These are phyloP conservation scores for Murina feae DNA, from an alignment of 2,113 vertebrate genomes.

Conservation along the genomic window DNA sequence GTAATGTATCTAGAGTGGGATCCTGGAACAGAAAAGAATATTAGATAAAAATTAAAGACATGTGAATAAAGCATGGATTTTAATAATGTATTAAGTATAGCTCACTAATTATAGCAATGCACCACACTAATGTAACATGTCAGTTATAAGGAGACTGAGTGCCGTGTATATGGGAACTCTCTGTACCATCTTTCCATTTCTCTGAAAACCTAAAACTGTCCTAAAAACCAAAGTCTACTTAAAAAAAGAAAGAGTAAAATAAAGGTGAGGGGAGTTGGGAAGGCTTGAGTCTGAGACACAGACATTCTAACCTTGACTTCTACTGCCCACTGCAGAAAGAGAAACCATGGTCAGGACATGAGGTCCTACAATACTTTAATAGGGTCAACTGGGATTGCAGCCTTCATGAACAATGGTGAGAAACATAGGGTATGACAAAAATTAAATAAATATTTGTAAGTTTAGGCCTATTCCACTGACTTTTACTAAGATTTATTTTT, in stretches of 20 bases:
- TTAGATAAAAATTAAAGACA: conserved; percentile 6
- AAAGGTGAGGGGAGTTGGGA: neutral
- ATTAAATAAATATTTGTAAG: neutral
- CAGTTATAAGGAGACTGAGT: neutral
- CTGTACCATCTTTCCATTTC: neutral
- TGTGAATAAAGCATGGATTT: neutral
- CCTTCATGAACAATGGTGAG: neutral
- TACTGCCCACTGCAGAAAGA: neutral
- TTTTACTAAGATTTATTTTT: neutral
- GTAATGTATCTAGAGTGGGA: neutral
- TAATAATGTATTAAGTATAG: neutral
- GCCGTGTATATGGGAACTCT: neutral
- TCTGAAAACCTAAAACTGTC: neutral
- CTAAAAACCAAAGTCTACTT: neutral
- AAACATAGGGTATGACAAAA: neutral
- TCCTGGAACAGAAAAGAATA: neutral
- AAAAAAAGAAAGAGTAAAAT: neutral
- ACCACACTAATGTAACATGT: neutral
- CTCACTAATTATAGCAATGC: neutral
- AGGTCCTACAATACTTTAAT: neutral
- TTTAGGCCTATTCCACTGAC: neutral
- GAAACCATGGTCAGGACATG: neutral
- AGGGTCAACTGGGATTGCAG: neutral
- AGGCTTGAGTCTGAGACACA: neutral
- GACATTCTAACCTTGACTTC: neutral